Base-by-base conservation (phyloP, 2,888 invertebrate genomes). In the Hesperia comma region DNA sequence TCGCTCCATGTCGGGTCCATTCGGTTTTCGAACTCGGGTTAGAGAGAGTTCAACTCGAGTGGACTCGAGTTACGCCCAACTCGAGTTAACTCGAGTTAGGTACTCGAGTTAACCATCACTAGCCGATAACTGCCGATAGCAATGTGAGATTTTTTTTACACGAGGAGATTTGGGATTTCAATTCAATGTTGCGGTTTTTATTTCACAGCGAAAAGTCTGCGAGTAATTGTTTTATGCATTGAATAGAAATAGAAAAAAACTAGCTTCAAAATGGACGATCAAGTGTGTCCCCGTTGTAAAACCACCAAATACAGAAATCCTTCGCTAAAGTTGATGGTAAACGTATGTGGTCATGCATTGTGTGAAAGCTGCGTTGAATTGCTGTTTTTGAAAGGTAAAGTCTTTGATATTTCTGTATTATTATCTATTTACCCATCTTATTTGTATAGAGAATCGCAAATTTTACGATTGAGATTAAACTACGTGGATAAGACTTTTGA, bases 351-450 rank as follows among this genome's bases (percentile, higher is more conserved):
- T 37, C 99, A 99, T 93, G 97, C 98, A 46, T 92, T 99, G 77
- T 99, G 99, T 91, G 99, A 99, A 90, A 98, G 96, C 83, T 99
- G 99, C 92, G 99, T 99, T 41, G 99, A 99, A 84, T 93, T 99
- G 70, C 91, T 99, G 37, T 99, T 99, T 91, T 94, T 98, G 17
- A 98, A 99, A 95, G 99, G 97, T 96, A 67, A 14, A 3, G 32
- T 14, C n/a, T 49, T 1, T 17, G 10, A 37, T 10, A 37, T 37
- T 37, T 37, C 3, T 12, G 8, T 12, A 37, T 12, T 37, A 37
- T 12, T 37, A 2, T 12, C 2, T 37, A 12, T 37, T 37, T 37
- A 37, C 8, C 26, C 26, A 26, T 26, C 26, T n/a, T 26, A 26
- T 26, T 26, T 5, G 2, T 26, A 26, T 26, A 26, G 26, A 26